Conservation (phyloP, 1,140 invertebrate species). For the Leguminivora glycinivorella region DNA sequence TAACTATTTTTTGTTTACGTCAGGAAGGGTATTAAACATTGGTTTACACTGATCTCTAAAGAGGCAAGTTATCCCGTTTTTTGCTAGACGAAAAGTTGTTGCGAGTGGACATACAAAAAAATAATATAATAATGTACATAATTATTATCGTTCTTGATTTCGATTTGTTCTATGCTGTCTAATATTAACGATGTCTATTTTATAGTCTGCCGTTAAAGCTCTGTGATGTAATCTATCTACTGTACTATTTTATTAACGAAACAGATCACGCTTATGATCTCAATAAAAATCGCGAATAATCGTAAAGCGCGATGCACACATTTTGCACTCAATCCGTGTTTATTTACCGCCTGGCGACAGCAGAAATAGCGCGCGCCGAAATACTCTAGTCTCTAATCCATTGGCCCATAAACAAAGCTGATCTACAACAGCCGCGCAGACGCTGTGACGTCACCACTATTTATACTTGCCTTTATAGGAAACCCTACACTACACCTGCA, state of each 20-base stretch:
- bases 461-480: slow-evolving; percentile 51
- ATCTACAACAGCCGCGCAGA: slow-evolving; percentile 56
- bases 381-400: slow-evolving; percentile 50
- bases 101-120: no score
- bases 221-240: not conserved
- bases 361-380: slow-evolving; percentile 43
- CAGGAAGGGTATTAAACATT: no score
- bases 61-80: no score
- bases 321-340: slow-evolving; percentile 19
- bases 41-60: no score
- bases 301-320: not conserved
- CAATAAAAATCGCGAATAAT: slow-evolving; percentile 2
- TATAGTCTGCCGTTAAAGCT: not conserved
- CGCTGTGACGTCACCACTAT: slow-evolving; percentile 62
- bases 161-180: no score
- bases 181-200: not conserved
- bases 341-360: slow-evolving; percentile 30
- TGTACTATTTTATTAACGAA: slow-evolving; percentile 3
- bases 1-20: no score
- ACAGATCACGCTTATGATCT: not conserved
- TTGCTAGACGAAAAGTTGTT: no score
- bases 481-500: slow-evolving; percentile 68
- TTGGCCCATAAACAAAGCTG: slow-evolving; percentile 68
- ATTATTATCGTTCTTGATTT: no score
- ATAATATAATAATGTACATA: no score